phyloP scores from a whole-genome alignment of 2,888 invertebrate genomes.

The Liposcelis brunnea region DNA sequence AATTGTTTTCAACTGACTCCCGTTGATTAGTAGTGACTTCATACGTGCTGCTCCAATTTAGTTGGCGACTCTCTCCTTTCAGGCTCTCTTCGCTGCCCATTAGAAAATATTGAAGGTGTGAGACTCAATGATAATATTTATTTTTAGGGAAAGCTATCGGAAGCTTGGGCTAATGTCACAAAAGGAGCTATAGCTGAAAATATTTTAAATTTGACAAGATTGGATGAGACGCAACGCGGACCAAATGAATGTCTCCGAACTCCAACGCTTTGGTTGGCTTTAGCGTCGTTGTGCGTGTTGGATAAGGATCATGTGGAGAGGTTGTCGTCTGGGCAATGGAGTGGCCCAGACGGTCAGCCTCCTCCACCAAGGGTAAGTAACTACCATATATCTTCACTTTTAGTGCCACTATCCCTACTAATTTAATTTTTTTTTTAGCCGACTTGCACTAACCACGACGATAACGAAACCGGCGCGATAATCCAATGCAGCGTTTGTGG shows the following conservation, averaged over 20 bases:
- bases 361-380: conserved; percentile 21
- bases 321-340: conserved; percentile 63
- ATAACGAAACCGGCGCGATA: conserved; percentile 79
- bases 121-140: too few species aligned
- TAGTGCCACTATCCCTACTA: background rate
- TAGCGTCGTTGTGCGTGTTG: conserved; percentile 84
- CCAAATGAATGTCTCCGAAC: conserved; percentile 65
- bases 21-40: too few species aligned
- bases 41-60: too few species aligned
- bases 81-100: too few species aligned
- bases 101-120: too few species aligned
- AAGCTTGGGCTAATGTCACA: conserved; percentile 71
- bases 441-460: conserved; percentile 91
- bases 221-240: conserved; percentile 55
- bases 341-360: conserved; percentile 26
- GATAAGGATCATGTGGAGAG: conserved; percentile 80
- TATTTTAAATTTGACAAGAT: conserved; percentile 62
- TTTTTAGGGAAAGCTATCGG: conserved; percentile 65
- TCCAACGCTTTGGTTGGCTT: conserved; percentile 77
- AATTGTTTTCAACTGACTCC: too few species aligned
- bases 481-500: conserved; percentile 86
- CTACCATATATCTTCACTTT: background rate
- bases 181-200: conserved; percentile 78
- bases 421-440: conserved; percentile 32
- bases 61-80: too few species aligned